Conservation (phyloP, 2,113 vertebrate species). For the Poeciliopsis retropinna region DNA sequence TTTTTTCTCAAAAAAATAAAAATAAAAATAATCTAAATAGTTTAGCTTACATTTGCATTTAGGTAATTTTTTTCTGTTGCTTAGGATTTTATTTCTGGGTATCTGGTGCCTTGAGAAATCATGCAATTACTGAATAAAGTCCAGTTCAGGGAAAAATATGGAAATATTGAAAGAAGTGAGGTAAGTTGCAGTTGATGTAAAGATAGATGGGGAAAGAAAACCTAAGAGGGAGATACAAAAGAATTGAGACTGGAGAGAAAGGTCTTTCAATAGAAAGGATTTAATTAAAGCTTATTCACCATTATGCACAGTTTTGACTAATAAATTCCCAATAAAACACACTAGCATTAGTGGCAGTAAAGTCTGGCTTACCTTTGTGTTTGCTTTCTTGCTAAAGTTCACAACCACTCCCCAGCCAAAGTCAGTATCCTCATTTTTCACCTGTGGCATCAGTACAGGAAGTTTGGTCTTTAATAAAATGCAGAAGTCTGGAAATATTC, state of each 20-base stretch:
- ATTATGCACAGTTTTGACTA: background rate
- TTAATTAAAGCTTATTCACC: background rate
- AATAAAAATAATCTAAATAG: background rate
- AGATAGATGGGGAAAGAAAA: background rate
- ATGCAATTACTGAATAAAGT: too few relatives aligned
- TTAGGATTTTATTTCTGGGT: background rate
- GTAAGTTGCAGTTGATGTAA: background rate
- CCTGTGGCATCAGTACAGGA: slow-evolving; percentile 72
- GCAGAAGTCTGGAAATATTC: background rate
- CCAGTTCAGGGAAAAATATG: background rate
- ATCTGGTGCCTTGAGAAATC: too few relatives aligned
- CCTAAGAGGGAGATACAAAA: background rate
- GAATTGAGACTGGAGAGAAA: background rate
- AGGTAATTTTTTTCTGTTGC: background rate
- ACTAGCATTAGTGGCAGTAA: background rate
- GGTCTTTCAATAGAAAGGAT: background rate
- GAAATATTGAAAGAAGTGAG: background rate
- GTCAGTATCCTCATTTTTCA: slow-evolving; percentile 91
- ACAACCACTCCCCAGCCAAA: slow-evolving; percentile 98
- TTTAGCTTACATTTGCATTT: background rate
- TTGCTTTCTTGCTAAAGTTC: slow-evolving; percentile 97
- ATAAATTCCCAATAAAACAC: background rate
- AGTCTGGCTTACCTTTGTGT: slow-evolving; percentile 86
- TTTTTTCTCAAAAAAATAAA: too few relatives aligned
- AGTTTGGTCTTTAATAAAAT: background rate